Evolutionary conservation across 2,113 vertebrate species (phyloP).

Genomic region (Phalacrocorax aristotelis): DNA sequence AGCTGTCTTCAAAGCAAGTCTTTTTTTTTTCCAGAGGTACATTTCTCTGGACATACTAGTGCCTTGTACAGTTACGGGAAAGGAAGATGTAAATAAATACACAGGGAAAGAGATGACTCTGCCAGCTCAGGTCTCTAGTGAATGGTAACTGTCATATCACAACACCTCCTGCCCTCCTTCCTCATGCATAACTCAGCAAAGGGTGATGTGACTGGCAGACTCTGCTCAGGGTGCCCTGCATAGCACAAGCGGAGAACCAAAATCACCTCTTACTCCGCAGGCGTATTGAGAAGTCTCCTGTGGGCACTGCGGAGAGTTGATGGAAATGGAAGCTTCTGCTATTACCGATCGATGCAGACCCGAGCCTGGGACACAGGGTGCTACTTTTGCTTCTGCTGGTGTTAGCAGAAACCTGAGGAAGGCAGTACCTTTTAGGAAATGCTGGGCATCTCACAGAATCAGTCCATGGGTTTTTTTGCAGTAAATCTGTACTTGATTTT

Average conservation of each 20-base stretch:
- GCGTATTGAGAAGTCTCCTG: background rate
- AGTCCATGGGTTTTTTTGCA: background rate
- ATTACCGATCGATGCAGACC: background rate
- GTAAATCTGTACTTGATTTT: background rate
- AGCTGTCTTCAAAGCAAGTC: background rate
- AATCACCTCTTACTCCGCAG: background rate
- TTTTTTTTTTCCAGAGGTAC: background rate
- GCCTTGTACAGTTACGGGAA: background rate
- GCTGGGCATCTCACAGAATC: background rate
- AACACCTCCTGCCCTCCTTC: constrained; percentile 46
- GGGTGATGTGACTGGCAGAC: constrained; percentile 36
- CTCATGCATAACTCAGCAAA: constrained; percentile 16
- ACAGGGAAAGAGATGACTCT: background rate
- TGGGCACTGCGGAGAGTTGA: background rate
- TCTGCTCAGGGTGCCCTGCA: background rate
- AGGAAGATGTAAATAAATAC: constrained; percentile 30
- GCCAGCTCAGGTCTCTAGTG: constrained; percentile 23
- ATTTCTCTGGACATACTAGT: constrained; percentile 3
- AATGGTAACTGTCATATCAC: constrained; percentile 17
- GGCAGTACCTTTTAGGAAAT: background rate
- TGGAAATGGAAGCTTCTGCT: background rate
- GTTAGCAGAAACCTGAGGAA: background rate
- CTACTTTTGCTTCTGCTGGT: background rate
- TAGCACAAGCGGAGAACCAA: background rate
- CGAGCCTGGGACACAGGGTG: background rate